Percentiles rank a stretch among this genome's conserved stretches.
phyloP scores from a whole-genome alignment of 2,113 vertebrate species.

The cattle (Bos taurus) region ARS-UCD2.0 NC_037329.1:6890001-6890500 shows the following conservation, averaged over 20 bases:
- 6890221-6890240: not conserved
- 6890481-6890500: not conserved
- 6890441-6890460: not conserved
- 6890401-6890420: not conserved
- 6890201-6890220: not conserved
- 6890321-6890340: not conserved
- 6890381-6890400: not conserved
- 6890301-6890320: not conserved
- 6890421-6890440: not conserved
- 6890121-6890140: not conserved
- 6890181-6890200: not conserved
- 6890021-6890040: not conserved
- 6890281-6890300: not conserved
- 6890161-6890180: not conserved
- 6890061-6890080: not conserved
- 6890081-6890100: not conserved
- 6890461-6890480: not conserved
- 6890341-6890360: too few relatives aligned
- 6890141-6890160: not conserved
- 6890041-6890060: not conserved
- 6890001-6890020: not conserved
- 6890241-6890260: not conserved
- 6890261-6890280: not conserved
- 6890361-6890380: not conserved
- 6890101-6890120: not conserved